Percentiles rank a stretch among this genome's conserved stretches.
These are phyloP conservation scores for Nemotelus pantherinus DNA, from an alignment of 2,888 invertebrate species.

Conservation along the genomic window DNA sequence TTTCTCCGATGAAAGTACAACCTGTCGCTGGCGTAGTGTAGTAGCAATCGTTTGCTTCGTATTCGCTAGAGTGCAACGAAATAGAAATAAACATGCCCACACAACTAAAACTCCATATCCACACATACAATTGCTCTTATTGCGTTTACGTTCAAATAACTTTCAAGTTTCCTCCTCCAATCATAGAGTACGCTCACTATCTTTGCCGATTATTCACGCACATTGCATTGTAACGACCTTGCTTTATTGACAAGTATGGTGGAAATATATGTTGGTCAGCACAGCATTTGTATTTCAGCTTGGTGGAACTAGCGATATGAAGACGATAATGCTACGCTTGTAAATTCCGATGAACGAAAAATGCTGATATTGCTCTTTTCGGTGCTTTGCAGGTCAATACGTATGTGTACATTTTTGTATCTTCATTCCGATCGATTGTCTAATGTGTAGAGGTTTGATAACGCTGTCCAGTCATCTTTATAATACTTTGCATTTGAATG, in stretches of 20 bases:
- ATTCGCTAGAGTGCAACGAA: neutral
- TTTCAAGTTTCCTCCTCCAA: constrained; percentile 3
- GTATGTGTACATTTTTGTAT: no score
- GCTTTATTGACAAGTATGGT: constrained; percentile 17
- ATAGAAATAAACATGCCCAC: neutral
- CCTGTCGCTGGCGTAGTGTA: neutral
- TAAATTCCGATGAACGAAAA: neutral
- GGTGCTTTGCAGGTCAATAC: neutral
- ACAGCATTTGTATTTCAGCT: neutral
- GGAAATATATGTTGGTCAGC: constrained; percentile 22
- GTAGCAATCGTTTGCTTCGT: neutral
- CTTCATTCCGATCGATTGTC: no score
- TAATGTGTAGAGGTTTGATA: no score
- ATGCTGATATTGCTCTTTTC: neutral
- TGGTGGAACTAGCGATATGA: neutral
- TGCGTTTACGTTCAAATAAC: neutral
- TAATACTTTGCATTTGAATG: no score
- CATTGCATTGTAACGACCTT: constrained; percentile 22
- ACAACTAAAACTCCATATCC: neutral
- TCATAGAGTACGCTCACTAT: neutral
- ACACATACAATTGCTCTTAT: neutral
- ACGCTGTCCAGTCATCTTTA: no score
- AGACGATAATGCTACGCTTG: neutral
- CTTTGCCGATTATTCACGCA: constrained; percentile 18
- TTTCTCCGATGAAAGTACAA: constrained; percentile 27